Percentiles rank a stretch among this genome's conserved stretches.
phyloP scores from a whole-genome alignment of 1,140 invertebrate genomes.

The Anoplophora glabripennis region DNA sequence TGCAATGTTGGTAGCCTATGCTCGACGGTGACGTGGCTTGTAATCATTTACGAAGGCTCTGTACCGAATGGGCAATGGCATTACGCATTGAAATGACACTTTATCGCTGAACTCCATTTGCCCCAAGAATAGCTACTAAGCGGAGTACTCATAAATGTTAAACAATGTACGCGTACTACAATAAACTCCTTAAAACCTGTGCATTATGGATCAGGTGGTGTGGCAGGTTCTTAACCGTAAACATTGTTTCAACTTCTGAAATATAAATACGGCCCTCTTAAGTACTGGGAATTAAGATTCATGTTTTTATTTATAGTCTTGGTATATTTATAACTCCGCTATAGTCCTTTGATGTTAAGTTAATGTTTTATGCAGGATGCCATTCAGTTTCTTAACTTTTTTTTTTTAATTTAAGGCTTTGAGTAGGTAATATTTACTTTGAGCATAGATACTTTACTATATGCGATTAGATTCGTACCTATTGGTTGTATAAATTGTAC shows the following conservation, averaged over 20 bases:
- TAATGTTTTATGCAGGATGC: background rate
- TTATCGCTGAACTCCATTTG: conserved; percentile 35
- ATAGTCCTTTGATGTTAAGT: background rate
- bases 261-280: conserved; percentile 11
- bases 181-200: conserved; percentile 33
- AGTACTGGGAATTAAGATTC: background rate
- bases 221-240: conserved; percentile 12
- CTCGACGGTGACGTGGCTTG: no score
- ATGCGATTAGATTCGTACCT: no score
- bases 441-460: no score
- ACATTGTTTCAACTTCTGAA: conserved; percentile 29
- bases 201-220: conserved; percentile 34
- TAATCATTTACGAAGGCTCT: no score
- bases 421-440: no score
- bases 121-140: conserved; percentile 26
- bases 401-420: no score
- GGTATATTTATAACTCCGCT: background rate
- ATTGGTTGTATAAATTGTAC: no score
- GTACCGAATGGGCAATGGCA: no score
- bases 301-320: background rate
- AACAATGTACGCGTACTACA: conserved; percentile 31
- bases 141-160: conserved; percentile 33
- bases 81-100: conserved; percentile 12
- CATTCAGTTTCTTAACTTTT: no score
- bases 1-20: no score